Evolutionary conservation across 1,140 invertebrate species (phyloP).

Genomic region (Physella acuta): DNA sequence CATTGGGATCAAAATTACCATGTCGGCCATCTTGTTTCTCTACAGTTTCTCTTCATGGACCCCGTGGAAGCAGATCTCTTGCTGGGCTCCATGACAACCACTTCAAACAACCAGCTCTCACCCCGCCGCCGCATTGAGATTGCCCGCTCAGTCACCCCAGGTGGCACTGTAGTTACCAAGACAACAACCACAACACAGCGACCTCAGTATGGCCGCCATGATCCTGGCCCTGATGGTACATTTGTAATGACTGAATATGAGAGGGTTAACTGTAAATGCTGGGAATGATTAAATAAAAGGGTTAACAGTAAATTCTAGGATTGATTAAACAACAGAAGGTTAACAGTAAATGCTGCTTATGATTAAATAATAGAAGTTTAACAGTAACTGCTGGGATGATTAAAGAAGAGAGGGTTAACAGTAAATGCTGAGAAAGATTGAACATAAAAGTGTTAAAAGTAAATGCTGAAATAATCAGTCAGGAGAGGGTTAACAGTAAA

Average conservation of each 20-base stretch:
- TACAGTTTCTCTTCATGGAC: conserved; percentile 89
- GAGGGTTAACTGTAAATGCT: no score
- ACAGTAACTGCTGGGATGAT: no score
- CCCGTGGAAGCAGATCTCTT: conserved; percentile 45
- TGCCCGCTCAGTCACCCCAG: conserved; percentile 49
- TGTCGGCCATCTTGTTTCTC: conserved; percentile 41
- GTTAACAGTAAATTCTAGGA: neutral
- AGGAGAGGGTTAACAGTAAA: no score
- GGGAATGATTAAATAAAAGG: neutral
- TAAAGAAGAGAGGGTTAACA: no score
- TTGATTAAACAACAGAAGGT: conserved; percentile 8
- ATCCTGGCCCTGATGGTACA: conserved; percentile 46
- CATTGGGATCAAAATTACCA: no score
- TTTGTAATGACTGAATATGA: no score
- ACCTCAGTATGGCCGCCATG: conserved; percentile 40
- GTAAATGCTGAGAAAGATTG: no score
- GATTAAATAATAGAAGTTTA: no score
- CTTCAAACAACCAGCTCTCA: conserved; percentile 33
- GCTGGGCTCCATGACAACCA: conserved; percentile 29
- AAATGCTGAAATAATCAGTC: no score
- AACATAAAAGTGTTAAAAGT: no score
- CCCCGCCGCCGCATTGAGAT: conserved; percentile 54
- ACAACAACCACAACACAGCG: conserved; percentile 57
- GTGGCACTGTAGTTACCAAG: conserved; percentile 57
- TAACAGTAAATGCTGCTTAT: no score